phyloP scores from a whole-genome alignment of 2,113 vertebrate species.

The Tylochromis polylepis region DNA sequence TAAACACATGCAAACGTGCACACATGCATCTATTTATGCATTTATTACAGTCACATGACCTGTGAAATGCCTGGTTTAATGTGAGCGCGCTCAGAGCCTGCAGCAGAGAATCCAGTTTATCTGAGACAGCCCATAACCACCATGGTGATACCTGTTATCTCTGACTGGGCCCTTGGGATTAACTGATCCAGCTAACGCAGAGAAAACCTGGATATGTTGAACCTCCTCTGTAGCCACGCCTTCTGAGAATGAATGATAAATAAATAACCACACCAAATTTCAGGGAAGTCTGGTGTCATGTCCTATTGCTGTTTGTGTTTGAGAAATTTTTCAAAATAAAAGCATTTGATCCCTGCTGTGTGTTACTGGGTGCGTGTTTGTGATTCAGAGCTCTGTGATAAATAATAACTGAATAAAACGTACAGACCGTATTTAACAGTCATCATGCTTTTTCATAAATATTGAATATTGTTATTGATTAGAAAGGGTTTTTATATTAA shows the following conservation, averaged over 20 bases:
- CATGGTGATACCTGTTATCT: not conserved
- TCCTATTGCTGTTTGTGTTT: no score
- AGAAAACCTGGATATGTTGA: not conserved
- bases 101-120: not conserved
- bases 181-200: accelerated
- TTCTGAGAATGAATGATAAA: not conserved
- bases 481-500: not conserved
- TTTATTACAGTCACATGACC: not conserved
- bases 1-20: not conserved
- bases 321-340: not conserved
- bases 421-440: not conserved
- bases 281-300: not conserved
- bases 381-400: not conserved
- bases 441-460: not conserved
- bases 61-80: not conserved
- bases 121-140: not conserved
- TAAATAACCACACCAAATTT: not conserved
- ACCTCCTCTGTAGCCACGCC: not conserved
- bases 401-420: not conserved
- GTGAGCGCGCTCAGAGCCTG: not conserved
- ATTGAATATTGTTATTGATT: not conserved
- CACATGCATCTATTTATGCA: not conserved
- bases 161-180: not conserved
- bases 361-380: not conserved
- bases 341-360: not conserved